Conservation (phyloP, 2,113 vertebrate species). For the Astatotilapia flaviijosephi region DNA sequence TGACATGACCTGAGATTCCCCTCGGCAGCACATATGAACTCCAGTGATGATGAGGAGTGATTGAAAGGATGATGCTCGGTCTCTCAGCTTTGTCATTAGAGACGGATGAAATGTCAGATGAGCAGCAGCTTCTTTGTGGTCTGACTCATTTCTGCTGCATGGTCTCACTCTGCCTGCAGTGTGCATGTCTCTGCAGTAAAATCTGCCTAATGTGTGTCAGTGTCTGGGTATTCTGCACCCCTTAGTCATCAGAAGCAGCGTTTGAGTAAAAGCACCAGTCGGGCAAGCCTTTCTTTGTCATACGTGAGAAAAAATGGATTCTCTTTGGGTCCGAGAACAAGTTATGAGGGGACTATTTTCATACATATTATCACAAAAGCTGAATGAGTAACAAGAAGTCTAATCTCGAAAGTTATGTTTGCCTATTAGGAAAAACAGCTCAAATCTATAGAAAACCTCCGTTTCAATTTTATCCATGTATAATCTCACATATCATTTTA, state of each 20-base stretch:
- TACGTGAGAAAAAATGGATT: background rate
- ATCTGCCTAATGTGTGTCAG: conserved; percentile 18
- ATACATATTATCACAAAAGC: background rate
- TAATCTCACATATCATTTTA: background rate
- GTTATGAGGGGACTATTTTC: background rate
- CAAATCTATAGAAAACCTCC: background rate
- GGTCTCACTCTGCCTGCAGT: background rate
- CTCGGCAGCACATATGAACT: background rate
- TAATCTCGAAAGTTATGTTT: background rate
- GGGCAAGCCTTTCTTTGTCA: background rate
- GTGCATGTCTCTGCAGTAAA: background rate
- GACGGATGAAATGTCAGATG: background rate
- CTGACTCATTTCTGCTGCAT: conserved; percentile 5
- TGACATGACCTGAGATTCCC: background rate
- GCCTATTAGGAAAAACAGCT: background rate
- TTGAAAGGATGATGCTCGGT: background rate
- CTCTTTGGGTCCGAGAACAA: background rate
- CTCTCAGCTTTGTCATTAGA: conserved; percentile 16
- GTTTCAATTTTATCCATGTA: background rate
- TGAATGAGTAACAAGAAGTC: background rate
- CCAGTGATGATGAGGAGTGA: background rate
- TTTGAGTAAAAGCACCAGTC: background rate
- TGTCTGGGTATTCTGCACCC: background rate
- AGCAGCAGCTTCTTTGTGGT: background rate
- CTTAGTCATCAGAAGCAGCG: background rate